phyloP scores from a whole-genome alignment of 1,140 invertebrate species.

The Pseudomyrmex pallidus region DNA sequence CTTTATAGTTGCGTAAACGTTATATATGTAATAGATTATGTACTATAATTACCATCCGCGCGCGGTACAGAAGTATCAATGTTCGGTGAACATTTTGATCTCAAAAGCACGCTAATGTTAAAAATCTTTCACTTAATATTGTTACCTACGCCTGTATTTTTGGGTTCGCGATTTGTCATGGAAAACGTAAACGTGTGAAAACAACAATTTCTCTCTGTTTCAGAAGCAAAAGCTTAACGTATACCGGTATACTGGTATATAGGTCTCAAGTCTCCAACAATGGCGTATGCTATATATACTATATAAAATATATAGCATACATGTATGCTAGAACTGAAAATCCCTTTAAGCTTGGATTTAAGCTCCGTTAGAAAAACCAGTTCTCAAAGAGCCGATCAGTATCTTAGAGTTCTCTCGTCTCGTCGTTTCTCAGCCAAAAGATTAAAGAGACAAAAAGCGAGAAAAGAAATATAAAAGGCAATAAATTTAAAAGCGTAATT shows the following conservation, averaged over 20 bases:
- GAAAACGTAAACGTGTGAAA: neutral
- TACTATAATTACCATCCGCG: slow-evolving; percentile 11
- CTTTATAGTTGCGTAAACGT: slow-evolving; percentile 34
- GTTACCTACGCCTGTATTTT: too few species aligned
- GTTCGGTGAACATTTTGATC: too few species aligned
- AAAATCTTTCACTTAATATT: neutral
- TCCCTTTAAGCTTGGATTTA: slow-evolving; percentile 51
- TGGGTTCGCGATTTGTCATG: too few species aligned
- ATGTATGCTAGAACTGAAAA: slow-evolving; percentile 33
- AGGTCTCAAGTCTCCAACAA: slow-evolving; percentile 33
- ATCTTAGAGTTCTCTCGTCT: slow-evolving; percentile 24
- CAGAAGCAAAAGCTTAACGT: slow-evolving; percentile 52
- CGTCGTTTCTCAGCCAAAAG: too few species aligned
- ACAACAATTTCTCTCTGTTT: slow-evolving; percentile 53
- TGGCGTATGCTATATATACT: neutral
- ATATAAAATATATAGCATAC: neutral
- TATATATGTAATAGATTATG: slow-evolving; percentile 26
- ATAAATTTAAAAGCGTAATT: too few species aligned
- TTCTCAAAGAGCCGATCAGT: slow-evolving; percentile 47
- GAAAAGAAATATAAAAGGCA: too few species aligned
- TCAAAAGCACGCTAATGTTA: neutral
- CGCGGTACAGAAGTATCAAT: neutral
- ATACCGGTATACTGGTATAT: neutral
- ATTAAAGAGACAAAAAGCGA: too few species aligned
- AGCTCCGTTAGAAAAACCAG: slow-evolving; percentile 43